These are phyloP conservation scores for Drosophila persimilis DNA, from an alignment of 1,140 invertebrate species.

Conservation along the genomic window DNA sequence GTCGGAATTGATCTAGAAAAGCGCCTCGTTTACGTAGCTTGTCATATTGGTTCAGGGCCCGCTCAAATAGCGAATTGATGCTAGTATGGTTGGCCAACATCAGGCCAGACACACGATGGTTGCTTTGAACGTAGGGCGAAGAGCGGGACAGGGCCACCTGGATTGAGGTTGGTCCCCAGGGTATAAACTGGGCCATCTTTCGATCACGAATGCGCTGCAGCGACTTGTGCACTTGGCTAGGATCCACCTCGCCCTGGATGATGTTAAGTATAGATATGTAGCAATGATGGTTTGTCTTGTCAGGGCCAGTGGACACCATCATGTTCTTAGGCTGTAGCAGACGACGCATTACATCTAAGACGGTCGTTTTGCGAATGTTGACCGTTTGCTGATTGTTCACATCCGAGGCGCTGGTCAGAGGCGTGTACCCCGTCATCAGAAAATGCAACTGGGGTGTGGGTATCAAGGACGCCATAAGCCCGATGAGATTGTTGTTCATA, in stretches of 20 bases:
- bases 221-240: slow-evolving; percentile 81
- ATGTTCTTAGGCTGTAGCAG: slow-evolving; percentile 99
- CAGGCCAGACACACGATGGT: slow-evolving; percentile 97
- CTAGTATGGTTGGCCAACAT: slow-evolving; percentile 99
- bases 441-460: slow-evolving; percentile 99
- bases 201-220: slow-evolving; percentile 97
- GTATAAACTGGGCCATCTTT: slow-evolving; percentile 97
- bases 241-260: slow-evolving; percentile 89
- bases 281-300: slow-evolving; percentile 95
- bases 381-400: slow-evolving; percentile 43
- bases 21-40: slow-evolving; percentile 97
- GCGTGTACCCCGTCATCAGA: slow-evolving; percentile 99
- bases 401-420: slow-evolving; percentile 93
- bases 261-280: slow-evolving; percentile 99
- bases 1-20: slow-evolving; percentile 97
- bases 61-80: slow-evolving; percentile 90
- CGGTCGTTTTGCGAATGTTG: slow-evolving; percentile 81
- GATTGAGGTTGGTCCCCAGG: slow-evolving; percentile 98
- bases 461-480: slow-evolving; percentile 97
- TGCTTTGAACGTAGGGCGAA: slow-evolving; percentile 97
- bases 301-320: slow-evolving; percentile 98
- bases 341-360: slow-evolving; percentile 84
- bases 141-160: slow-evolving; percentile 97
- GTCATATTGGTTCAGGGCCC: slow-evolving; percentile 95
- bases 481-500: slow-evolving; percentile 99